Base-by-base conservation (phyloP, 2,797 vertebrate genomes). In the Meriones psammophilus region DNA sequence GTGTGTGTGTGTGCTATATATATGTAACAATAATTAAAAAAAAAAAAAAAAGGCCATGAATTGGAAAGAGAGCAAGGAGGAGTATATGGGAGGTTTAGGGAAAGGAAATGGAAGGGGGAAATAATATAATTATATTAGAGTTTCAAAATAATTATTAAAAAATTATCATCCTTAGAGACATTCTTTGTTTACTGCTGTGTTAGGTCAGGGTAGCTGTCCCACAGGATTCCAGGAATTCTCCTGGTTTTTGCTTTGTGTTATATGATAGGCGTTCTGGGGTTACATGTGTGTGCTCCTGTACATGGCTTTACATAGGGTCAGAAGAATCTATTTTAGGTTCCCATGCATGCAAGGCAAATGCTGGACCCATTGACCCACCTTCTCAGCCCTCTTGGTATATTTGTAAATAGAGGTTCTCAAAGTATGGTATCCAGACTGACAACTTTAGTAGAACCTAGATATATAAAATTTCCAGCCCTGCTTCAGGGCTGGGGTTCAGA, bases 331-430 rank as follows among this genome's bases (percentile, higher is more conserved):
- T 56, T 46, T 86, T 22, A 86, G 46, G 22, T 86, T 36, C 66
- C 14, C n/a, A n/a, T 26, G 24, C 13, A 36, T 86, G 33, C 46
- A 86, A 36, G 33, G 3, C 28, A 12, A 33, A 26, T 60, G 9
- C 28, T 85, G 39, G 20, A 85, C 62, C 28, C 62, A 68, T 5
- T 24, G 42, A 46, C 6, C 62, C 42, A 68, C 30, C 64, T 50
- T 39, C 30, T 18, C 28, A 85, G 30, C 42, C 26, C 36, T 83
- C 50, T n/a, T 36, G 10, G 46, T 66, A n/a, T 80, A 58, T 91
- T 95, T 92, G 88, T 28, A 46, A 14, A 76, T 28, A 76, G 73
- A 76, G 73, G 39, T 15, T 88, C 64, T 96, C 66, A 88, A 79
- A 95, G 69, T 87, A 69, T 92, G 9, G 30, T 81, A 28, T n/a